Evolutionary conservation across 2,888 invertebrate species (phyloP).

Genomic region (Parasteatoda lunata): DNA sequence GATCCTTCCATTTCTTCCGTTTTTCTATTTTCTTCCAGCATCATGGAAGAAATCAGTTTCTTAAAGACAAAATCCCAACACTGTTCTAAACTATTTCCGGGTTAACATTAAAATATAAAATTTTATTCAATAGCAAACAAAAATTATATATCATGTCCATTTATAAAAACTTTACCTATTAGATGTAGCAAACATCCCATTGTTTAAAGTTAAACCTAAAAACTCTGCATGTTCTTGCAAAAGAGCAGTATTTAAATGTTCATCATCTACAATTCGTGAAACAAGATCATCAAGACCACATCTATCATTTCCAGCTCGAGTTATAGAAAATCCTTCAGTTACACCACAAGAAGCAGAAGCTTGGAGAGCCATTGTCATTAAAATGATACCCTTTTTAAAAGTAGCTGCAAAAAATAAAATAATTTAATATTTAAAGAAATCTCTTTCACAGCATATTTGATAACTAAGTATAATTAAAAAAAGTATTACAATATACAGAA

Average conservation of each 20-base stretch:
- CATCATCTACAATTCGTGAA: slow-evolving; percentile 64
- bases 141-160: background rate
- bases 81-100: background rate
- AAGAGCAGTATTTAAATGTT: slow-evolving; percentile 43
- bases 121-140: background rate
- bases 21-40: background rate
- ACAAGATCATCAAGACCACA: slow-evolving; percentile 59
- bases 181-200: slow-evolving; percentile 39
- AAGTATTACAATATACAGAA: too few relatives aligned
- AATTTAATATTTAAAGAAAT: too few relatives aligned
- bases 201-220: slow-evolving; percentile 45
- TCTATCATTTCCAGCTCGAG: slow-evolving; percentile 51
- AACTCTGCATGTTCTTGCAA: slow-evolving; percentile 58
- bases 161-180: slow-evolving; percentile 30
- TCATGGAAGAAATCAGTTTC: background rate
- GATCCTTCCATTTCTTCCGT: background rate
- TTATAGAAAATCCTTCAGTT: slow-evolving; percentile 41
- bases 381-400: background rate
- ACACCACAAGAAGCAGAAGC: slow-evolving; percentile 33
- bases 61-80: background rate
- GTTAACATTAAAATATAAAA: background rate
- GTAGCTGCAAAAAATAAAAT: too few relatives aligned
- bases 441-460: too few relatives aligned
- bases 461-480: too few relatives aligned
- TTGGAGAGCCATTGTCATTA: slow-evolving; percentile 32